Conservation (phyloP, 2,113 vertebrate species). For the Anguilla rostrata region DNA sequence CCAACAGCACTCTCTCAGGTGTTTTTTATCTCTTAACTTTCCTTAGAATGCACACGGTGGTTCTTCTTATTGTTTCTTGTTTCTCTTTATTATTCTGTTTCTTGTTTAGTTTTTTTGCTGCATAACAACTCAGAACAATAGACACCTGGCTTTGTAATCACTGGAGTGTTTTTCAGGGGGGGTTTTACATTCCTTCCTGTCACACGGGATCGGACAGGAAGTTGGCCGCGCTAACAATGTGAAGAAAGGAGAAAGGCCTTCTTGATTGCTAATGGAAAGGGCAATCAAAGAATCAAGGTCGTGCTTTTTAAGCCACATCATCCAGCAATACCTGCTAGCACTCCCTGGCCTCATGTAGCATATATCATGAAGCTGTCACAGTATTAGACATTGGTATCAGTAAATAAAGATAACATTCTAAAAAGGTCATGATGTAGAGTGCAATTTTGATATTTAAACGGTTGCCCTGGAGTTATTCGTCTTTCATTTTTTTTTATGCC, state of each 20-base stretch:
- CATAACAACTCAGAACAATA: neutral
- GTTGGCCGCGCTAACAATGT: neutral
- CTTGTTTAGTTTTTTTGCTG: neutral
- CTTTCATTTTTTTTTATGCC: no score
- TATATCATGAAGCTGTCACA: no score
- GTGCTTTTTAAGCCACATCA: neutral
- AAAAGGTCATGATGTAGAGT: no score
- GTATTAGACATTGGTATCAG: no score
- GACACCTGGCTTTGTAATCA: constrained; percentile 5
- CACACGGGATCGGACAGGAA: constrained; percentile 1
- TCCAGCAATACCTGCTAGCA: neutral
- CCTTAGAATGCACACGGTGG: neutral
- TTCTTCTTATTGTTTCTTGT: neutral
- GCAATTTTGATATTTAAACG: no score
- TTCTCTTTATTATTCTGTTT: neutral
- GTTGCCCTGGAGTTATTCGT: no score
- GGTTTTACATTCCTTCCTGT: neutral
- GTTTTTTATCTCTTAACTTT: neutral
- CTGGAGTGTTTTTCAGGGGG: neutral
- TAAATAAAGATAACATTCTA: no score
- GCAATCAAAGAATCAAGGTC: neutral
- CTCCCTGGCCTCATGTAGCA: neutral
- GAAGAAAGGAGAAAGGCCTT: neutral
- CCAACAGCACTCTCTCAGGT: neutral
- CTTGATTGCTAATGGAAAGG: neutral